phyloP scores from a whole-genome alignment of 1,140 invertebrate species.

The Aphelenchoides fujianensis region DNA sequence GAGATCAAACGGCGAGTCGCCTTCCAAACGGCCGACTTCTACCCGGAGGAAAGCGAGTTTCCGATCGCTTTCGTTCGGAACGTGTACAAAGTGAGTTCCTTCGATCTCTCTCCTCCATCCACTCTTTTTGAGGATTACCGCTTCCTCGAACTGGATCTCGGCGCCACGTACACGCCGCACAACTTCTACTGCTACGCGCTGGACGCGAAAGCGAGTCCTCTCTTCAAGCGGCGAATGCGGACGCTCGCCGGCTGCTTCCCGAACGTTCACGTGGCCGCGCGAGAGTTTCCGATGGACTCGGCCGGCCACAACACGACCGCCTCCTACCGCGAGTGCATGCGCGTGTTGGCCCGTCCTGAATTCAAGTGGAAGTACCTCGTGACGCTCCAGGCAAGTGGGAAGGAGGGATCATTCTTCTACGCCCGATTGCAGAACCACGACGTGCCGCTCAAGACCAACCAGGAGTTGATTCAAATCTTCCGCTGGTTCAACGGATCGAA shows the following conservation, averaged over 20 bases:
- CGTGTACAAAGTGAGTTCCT: background rate
- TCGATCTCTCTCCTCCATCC: background rate
- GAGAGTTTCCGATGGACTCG: background rate
- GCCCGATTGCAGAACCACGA: background rate
- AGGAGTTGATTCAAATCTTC: background rate
- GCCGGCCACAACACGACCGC: background rate
- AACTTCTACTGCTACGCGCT: background rate
- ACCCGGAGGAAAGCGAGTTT: background rate
- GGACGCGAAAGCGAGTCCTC: background rate
- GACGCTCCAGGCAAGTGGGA: background rate
- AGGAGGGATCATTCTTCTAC: background rate
- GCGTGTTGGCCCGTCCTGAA: background rate
- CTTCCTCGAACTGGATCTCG: background rate
- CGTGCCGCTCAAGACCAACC: background rate
- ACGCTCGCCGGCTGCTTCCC: background rate
- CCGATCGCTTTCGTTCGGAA: background rate
- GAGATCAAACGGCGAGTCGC: background rate
- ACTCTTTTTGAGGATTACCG: background rate
- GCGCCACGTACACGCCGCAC: background rate
- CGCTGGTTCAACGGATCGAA: background rate
- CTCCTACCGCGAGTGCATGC: background rate
- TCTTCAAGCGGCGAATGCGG: background rate
- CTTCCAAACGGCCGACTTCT: background rate
- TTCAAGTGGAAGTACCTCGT: background rate
- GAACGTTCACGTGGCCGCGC: background rate